Evolutionary conservation across 2,797 vertebrate species (phyloP).

Genomic region (Microctenopoma steveboyesi): DNA sequence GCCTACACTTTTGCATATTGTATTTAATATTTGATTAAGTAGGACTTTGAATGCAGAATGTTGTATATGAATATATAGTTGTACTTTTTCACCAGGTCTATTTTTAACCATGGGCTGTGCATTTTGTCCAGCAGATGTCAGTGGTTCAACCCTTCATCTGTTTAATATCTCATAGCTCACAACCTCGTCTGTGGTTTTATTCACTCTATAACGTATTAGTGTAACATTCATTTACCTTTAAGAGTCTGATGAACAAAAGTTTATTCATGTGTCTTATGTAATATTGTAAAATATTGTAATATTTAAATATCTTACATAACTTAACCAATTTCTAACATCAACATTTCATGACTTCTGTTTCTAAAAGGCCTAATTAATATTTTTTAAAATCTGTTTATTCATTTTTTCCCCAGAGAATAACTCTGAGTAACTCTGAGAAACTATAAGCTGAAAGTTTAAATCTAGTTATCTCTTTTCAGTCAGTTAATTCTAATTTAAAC

Average conservation of each 20-base stretch:
- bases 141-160: background rate
- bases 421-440: background rate
- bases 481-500: constrained; percentile 52
- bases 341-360: too few relatives aligned
- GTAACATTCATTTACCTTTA: background rate
- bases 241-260: background rate
- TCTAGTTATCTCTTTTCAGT: constrained; percentile 31
- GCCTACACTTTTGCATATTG: too few relatives aligned
- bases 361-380: too few relatives aligned
- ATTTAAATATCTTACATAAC: too few relatives aligned
- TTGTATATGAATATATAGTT: too few relatives aligned
- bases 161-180: background rate
- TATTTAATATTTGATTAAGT: too few relatives aligned
- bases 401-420: background rate
- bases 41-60: too few relatives aligned
- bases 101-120: background rate
- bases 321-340: too few relatives aligned
- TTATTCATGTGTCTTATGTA: background rate
- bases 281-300: too few relatives aligned
- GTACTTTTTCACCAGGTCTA: background rate
- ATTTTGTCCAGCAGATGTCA: constrained; percentile 55
- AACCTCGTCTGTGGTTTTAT: background rate
- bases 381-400: too few relatives aligned
- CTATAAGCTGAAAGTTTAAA: background rate
- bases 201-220: too few relatives aligned